Evolutionary conservation across 1,140 invertebrate genomes (phyloP).

Genomic region (Grapholita molesta): DNA sequence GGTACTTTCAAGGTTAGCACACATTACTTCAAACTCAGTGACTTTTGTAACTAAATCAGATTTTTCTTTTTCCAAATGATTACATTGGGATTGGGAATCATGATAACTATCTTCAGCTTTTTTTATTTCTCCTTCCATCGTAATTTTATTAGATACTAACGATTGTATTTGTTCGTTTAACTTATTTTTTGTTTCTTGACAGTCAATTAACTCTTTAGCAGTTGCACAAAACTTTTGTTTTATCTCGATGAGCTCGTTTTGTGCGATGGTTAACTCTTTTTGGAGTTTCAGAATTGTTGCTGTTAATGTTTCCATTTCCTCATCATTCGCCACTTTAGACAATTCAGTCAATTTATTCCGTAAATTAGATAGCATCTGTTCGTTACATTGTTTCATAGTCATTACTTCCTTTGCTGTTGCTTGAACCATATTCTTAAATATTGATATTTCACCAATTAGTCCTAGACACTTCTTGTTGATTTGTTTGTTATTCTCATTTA

Average conservation of each 20-base stretch:
- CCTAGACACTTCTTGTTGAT: conserved; percentile 24
- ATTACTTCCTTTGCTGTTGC: conserved; percentile 40
- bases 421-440: conserved; percentile 34
- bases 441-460: conserved; percentile 31
- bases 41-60: conserved; percentile 31
- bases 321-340: not conserved
- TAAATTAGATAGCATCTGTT: conserved; percentile 20
- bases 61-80: conserved; percentile 35
- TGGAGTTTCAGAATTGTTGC: not conserved
- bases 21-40: conserved; percentile 31
- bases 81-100: conserved; percentile 12
- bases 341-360: not conserved
- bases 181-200: not conserved
- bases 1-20: conserved; percentile 21
- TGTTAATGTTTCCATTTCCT: not conserved
- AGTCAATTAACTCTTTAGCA: not conserved
- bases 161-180: not conserved
- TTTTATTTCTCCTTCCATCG: not conserved
- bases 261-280: not conserved
- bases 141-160: not conserved
- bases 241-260: not conserved
- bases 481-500: conserved; percentile 35
- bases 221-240: not conserved
- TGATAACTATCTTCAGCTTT: conserved; percentile 14
- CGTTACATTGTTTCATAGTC: conserved; percentile 32